A percentile compares a stretch with the other conserved stretches of the same genome.
Conservation (phyloP, 2,113 vertebrate species). For the Ursus arctos region DNA sequence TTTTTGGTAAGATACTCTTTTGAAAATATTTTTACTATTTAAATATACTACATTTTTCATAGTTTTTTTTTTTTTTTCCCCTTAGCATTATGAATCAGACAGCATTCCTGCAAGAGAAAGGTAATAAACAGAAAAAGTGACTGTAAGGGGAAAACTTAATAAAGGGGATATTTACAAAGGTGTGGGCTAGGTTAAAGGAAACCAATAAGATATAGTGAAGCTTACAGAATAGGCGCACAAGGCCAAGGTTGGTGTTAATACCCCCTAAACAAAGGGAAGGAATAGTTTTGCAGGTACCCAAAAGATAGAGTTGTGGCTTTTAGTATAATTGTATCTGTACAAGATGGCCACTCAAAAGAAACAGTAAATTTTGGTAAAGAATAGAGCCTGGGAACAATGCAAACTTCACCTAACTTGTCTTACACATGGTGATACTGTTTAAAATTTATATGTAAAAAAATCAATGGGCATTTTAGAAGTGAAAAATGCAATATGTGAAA, state of each 20-base stretch:
- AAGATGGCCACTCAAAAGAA: neutral
- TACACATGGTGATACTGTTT: neutral
- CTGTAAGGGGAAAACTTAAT: neutral
- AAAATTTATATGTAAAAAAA: neutral
- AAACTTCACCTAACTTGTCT: neutral
- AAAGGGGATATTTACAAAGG: neutral
- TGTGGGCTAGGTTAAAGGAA: neutral
- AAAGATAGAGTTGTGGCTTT: neutral
- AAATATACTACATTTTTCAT: neutral
- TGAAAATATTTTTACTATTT: neutral
- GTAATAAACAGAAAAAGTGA: neutral
- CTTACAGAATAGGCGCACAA: neutral
- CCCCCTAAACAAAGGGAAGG: neutral
- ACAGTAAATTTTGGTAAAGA: neutral
- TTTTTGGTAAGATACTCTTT: slow-evolving; percentile 6
- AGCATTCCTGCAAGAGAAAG: neutral
- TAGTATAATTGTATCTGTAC: neutral
- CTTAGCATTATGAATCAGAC: neutral
- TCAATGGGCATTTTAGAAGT: neutral
- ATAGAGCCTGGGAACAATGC: neutral
- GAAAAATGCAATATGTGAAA: neutral
- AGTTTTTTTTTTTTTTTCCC: neutral
- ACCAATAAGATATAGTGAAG: neutral
- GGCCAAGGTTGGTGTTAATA: neutral
- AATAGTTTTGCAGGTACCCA: neutral